Evolutionary conservation across 2,888 invertebrate genomes (phyloP).

Genomic region (Synergus laeviventris): DNA sequence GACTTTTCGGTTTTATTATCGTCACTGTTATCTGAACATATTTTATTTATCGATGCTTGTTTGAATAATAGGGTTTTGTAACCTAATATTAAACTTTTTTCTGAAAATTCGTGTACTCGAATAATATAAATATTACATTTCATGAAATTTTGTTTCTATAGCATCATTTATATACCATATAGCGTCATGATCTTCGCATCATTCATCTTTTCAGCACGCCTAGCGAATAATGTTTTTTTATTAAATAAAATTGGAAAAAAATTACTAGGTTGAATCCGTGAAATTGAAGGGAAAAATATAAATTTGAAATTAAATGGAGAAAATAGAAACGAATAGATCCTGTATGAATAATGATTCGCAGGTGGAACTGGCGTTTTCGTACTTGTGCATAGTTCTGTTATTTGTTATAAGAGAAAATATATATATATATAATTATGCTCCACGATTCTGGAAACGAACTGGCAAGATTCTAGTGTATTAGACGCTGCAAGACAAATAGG

Average conservation of each 20-base stretch:
- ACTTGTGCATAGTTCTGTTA: background rate
- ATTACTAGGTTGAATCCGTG: background rate
- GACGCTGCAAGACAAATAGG: background rate
- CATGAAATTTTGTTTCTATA: too few species aligned
- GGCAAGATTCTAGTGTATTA: constrained; percentile 1
- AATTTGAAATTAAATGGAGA: background rate
- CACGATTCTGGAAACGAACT: background rate
- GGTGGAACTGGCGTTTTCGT: background rate
- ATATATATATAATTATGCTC: background rate
- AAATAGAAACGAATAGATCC: background rate
- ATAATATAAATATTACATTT: too few species aligned
- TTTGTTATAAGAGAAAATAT: background rate
- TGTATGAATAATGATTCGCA: background rate
- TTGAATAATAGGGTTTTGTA: background rate
- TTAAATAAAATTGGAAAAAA: background rate
- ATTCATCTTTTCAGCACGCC: background rate
- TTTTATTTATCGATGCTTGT: background rate
- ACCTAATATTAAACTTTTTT: background rate
- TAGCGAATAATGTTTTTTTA: background rate
- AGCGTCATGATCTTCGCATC: too few species aligned
- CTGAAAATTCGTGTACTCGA: background rate
- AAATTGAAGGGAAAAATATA: background rate
- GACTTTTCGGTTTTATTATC: background rate
- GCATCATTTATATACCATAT: too few species aligned
- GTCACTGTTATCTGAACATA: background rate